Evolutionary conservation across 2,113 vertebrate genomes (phyloP).

Genomic region (Chauna torquata): DNA sequence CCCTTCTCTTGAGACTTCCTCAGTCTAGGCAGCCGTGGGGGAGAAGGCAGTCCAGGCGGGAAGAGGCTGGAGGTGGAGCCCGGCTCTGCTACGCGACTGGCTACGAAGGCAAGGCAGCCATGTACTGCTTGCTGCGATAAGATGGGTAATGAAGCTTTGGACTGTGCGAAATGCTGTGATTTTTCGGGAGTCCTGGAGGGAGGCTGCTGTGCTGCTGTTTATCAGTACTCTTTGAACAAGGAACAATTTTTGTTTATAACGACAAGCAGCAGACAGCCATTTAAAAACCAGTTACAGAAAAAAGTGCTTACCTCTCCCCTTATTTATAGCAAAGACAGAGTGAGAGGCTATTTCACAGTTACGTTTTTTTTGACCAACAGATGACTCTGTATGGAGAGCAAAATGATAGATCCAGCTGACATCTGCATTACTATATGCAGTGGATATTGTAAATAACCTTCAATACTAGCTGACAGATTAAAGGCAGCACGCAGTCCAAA

Average conservation of each 20-base stretch:
- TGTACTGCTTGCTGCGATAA: too few species aligned
- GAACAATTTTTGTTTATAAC: not conserved
- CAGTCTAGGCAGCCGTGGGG: not conserved
- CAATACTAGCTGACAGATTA: not conserved
- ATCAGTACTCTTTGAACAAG: not conserved
- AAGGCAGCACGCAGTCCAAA: not conserved
- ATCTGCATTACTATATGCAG: not conserved
- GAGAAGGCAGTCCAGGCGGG: not conserved
- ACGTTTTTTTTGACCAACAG: not conserved
- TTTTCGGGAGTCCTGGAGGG: not conserved
- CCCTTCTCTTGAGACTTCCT: not conserved
- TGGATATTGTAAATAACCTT: not conserved
- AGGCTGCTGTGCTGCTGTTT: not conserved
- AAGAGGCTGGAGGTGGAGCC: not conserved
- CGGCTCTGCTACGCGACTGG: not conserved
- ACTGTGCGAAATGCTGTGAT: not conserved
- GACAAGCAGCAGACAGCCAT: not conserved
- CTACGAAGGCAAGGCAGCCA: accelerated
- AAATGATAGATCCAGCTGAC: not conserved
- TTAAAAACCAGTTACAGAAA: not conserved
- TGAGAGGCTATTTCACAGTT: not conserved
- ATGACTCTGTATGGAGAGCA: not conserved
- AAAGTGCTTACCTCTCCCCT: not conserved
- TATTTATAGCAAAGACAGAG: accelerated
- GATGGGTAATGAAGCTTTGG: not conserved